These are phyloP conservation scores for Struthio camelus DNA, from an alignment of 2,113 vertebrate genomes.

Conservation along the genomic window DNA sequence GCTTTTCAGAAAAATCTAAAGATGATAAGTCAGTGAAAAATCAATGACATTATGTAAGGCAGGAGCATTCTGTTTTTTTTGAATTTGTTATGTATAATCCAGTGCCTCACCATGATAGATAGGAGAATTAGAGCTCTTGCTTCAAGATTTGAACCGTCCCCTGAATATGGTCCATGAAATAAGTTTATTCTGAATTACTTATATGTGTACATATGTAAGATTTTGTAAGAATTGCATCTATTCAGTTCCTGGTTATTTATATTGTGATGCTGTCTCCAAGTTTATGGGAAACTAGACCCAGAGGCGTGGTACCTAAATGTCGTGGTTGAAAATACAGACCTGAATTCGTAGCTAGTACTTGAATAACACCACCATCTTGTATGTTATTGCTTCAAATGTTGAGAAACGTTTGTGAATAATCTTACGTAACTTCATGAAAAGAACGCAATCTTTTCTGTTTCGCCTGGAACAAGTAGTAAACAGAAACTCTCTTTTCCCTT, in stretches of 20 bases:
- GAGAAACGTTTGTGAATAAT: not conserved
- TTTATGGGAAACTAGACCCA: not conserved
- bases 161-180: not conserved
- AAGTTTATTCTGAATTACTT: not conserved
- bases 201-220: not conserved
- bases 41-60: not conserved
- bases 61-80: not conserved
- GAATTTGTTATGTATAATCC: not conserved
- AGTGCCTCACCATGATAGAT: not conserved
- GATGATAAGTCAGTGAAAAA: conserved; percentile 22
- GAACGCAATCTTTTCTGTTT: not conserved
- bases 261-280: not conserved
- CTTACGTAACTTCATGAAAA: not conserved
- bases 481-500: not conserved
- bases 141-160: not conserved
- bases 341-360: not conserved
- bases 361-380: not conserved
- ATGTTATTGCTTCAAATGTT: not conserved
- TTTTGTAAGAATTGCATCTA: not conserved
- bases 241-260: not conserved
- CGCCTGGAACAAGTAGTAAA: not conserved
- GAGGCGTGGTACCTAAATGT: not conserved
- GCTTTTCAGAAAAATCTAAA: not conserved
- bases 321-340: not conserved
- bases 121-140: not conserved